Conservation (phyloP, 1,140 invertebrate species). For the Macrotrachela quadricornifera region DNA sequence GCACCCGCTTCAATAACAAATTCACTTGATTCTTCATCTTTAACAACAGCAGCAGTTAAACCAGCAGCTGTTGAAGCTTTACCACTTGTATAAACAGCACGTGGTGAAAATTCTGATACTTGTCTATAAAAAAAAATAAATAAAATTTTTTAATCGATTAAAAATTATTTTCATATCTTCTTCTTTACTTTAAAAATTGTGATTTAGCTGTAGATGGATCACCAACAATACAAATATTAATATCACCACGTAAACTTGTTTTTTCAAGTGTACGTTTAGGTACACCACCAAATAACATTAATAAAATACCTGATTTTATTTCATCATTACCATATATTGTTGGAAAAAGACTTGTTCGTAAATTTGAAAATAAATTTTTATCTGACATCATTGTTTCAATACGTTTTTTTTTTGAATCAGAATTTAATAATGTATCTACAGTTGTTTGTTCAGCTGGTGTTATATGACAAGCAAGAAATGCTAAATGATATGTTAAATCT, state of each 20-base stretch:
- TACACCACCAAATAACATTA: constrained; percentile 95
- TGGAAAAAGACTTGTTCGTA: constrained; percentile 78
- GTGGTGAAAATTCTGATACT: constrained; percentile 76
- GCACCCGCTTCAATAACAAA: constrained; percentile 99
- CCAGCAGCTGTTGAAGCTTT: constrained; percentile 93
- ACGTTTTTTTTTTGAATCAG: constrained; percentile 75
- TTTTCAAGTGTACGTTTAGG: constrained; percentile 77
- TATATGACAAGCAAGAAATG: constrained; percentile 80
- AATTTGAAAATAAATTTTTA: constrained; percentile 68
- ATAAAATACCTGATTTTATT: constrained; percentile 71
- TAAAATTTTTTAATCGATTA: not conserved
- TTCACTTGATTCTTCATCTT: constrained; percentile 88
- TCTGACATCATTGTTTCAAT: constrained; percentile 91
- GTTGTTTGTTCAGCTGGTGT: constrained; percentile 53
- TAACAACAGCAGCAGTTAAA: constrained; percentile 85
- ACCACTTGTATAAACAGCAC: constrained; percentile 91
- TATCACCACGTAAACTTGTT: constrained; percentile 64
- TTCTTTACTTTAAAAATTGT: constrained; percentile 48
- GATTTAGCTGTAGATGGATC: constrained; percentile 97
- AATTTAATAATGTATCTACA: constrained; percentile 60
- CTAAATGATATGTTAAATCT: constrained; percentile 79
- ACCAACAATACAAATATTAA: constrained; percentile 92
- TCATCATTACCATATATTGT: constrained; percentile 94
- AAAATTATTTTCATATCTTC: not conserved
- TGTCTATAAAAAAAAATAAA: constrained; percentile 15